phyloP scores from a whole-genome alignment of 37 sponge, comb jelly and placozoan species.

The Halisarca cf. caerulea region DNA sequence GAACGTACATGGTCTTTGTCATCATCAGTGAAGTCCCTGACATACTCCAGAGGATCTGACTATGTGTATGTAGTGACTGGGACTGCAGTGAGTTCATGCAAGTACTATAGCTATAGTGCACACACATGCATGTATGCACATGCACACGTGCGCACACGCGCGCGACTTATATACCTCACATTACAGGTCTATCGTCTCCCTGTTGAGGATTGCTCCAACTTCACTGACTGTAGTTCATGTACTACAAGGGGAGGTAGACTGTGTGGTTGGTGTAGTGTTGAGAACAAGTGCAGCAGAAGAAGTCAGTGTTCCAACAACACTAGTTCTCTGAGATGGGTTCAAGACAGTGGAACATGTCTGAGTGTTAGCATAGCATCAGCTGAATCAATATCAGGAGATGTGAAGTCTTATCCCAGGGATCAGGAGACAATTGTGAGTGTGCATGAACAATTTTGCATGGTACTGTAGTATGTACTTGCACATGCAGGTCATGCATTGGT shows the following conservation, averaged over 20 bases:
- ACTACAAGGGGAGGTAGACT: conserved; percentile 23
- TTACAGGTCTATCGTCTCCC: conserved; percentile 46
- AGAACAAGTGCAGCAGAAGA: conserved; percentile 82
- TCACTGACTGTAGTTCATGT: conserved; percentile 48
- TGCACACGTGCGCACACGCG: no score
- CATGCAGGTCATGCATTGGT: no score
- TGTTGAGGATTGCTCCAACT: conserved; percentile 52
- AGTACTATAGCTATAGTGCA: no score
- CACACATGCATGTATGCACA: no score
- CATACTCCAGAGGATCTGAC: conserved; percentile 40
- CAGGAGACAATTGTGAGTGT: background rate
- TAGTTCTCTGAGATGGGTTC: conserved; percentile 22
- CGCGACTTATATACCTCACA: background rate
- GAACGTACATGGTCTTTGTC: conserved; percentile 22
- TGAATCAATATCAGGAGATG: conserved; percentile 9
- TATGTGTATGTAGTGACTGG: conserved; percentile 39
- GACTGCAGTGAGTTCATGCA: conserved; percentile 26
- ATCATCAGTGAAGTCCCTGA: conserved; percentile 20
- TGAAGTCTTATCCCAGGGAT: conserved; percentile 10
- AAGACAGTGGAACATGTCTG: background rate
- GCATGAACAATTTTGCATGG: no score
- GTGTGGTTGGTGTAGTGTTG: conserved; percentile 92
- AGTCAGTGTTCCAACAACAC: conserved; percentile 62
- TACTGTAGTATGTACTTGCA: no score
- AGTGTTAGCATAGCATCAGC: conserved; percentile 18